Base-by-base conservation (phyloP, 2,113 vertebrate genomes). In the Kryptolebias marmoratus region DNA sequence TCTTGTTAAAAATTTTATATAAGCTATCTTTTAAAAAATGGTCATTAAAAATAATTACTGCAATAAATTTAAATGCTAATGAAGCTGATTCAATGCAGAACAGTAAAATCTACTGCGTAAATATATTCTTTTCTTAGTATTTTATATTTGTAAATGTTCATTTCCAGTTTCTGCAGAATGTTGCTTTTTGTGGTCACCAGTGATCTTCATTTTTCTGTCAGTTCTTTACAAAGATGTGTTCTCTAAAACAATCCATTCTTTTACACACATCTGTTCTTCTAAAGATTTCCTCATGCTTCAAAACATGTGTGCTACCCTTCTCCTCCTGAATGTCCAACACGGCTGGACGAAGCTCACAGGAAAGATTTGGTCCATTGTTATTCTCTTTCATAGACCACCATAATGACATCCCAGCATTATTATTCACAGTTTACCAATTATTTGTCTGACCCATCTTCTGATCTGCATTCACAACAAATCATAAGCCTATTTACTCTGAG, bases 361-460 rank as follows among this genome's bases (percentile, higher is more conserved):
- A 32, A 8, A 30, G 13, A 68, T 49, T 57, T 30, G n/a, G 42
- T 61, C 79, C 56, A 69, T 73, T 77, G 28, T 73, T 82, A 71
- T 64, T 73, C 54, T 68, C 28, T 74, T 62, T 66, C 62, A 54
- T 44, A 57, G 30, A 65, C 58, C 22, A 27, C 14, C 12, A 4
- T 72, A 73, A 81, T 72, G 64, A 68, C 75, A 83, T 64, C 28
- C n/a, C 1, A 0, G 10, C 27, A 47, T 85, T 85, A 84, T 82
- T 82, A 81, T 85, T 80, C 72, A 77, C 71, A 78, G 68, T 87
- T 86, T 71, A 80, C 80, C 81, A 75, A 85, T 90, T 83, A 86
- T 83, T 73, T 14, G 22, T 42, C 45, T 78, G 65, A 68, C 85
- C 61, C 32, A 72, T 76, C 57, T 47, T 81, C 50, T 83, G 61